Conservation (phyloP, 92 coral and sea anemone genomes). For the Epizoanthus fatuus region DNA sequence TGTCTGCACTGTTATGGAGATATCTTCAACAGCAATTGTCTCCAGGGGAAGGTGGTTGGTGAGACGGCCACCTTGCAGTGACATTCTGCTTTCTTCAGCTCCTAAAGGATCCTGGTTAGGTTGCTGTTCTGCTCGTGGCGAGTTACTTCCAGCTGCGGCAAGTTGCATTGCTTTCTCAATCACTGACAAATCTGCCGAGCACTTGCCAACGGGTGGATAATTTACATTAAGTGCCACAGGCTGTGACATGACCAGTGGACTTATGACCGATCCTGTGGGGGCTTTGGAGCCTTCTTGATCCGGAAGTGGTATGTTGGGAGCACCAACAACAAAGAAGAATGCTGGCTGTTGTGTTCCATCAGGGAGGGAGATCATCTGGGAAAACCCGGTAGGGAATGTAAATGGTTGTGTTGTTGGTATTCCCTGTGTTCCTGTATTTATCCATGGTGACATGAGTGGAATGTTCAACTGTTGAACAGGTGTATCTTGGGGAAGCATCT, state of each 20-base stretch:
- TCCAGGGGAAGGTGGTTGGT: neutral
- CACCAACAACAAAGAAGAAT: slow-evolving; percentile 55
- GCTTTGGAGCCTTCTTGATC: neutral
- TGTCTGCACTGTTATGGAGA: slow-evolving; percentile 67
- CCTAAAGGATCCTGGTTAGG: slow-evolving; percentile 4
- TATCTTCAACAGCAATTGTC: slow-evolving; percentile 52
- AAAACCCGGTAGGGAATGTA: slow-evolving; percentile 33
- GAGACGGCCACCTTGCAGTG: neutral
- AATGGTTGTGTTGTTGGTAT: slow-evolving; percentile 28
- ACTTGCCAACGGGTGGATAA: slow-evolving; percentile 33
- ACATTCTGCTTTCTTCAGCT: neutral
- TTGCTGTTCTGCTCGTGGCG: slow-evolving; percentile 28
- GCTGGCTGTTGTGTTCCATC: slow-evolving; percentile 67
- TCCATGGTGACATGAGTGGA: neutral
- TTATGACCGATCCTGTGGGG: slow-evolving; percentile 43
- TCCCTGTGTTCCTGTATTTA: neutral
- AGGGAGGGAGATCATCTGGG: slow-evolving; percentile 49
- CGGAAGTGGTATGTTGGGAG: slow-evolving; percentile 26
- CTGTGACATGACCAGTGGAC: slow-evolving; percentile 74
- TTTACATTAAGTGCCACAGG: slow-evolving; percentile 70
- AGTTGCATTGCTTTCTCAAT: slow-evolving; percentile 90
- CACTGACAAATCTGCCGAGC: slow-evolving; percentile 53
- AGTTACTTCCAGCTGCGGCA: slow-evolving; percentile 50
- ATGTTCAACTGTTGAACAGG: neutral
- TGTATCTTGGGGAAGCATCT: neutral